These are phyloP conservation scores for Halictus quadricinctus DNA, from an alignment of 2,888 invertebrate genomes.

Conservation along the genomic window DNA sequence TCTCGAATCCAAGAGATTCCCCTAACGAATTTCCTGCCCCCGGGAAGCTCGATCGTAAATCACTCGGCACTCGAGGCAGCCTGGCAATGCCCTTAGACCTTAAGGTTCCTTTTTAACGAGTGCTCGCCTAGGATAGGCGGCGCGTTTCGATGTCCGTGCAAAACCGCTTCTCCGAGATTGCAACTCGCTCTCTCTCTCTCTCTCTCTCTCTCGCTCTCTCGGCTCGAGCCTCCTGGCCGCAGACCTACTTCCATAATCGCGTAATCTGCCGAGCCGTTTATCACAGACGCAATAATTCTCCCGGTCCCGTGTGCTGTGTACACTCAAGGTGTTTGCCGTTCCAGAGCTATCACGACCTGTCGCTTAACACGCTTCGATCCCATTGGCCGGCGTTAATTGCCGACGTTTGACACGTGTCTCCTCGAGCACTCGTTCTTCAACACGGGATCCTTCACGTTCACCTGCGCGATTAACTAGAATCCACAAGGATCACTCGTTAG, in stretches of 20 bases:
- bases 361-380: slow-evolving; percentile 47
- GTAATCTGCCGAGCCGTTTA: slow-evolving; percentile 59
- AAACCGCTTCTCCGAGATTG: slow-evolving; percentile 39
- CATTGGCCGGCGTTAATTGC: slow-evolving; percentile 35
- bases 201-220: background rate
- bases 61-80: slow-evolving; percentile 71
- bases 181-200: slow-evolving; percentile 26
- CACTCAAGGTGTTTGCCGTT: slow-evolving; percentile 46
- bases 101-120: slow-evolving; percentile 66
- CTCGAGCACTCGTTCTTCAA: background rate
- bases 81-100: slow-evolving; percentile 63
- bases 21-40: slow-evolving; percentile 79
- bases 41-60: slow-evolving; percentile 77
- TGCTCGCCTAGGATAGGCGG: slow-evolving; percentile 16
- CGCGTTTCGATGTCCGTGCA: slow-evolving; percentile 59
- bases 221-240: slow-evolving; percentile 10
- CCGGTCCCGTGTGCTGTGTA: slow-evolving; percentile 26
- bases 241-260: slow-evolving; percentile 64
- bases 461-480: background rate
- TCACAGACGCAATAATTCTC: slow-evolving; percentile 60
- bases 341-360: slow-evolving; percentile 39
- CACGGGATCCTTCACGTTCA: background rate
- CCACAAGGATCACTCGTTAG: background rate
- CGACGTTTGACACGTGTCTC: background rate
- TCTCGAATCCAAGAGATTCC: slow-evolving; percentile 77